Evolutionary conservation across 2,888 invertebrate species (phyloP).

Genomic region (Leptopterna dolabrata): DNA sequence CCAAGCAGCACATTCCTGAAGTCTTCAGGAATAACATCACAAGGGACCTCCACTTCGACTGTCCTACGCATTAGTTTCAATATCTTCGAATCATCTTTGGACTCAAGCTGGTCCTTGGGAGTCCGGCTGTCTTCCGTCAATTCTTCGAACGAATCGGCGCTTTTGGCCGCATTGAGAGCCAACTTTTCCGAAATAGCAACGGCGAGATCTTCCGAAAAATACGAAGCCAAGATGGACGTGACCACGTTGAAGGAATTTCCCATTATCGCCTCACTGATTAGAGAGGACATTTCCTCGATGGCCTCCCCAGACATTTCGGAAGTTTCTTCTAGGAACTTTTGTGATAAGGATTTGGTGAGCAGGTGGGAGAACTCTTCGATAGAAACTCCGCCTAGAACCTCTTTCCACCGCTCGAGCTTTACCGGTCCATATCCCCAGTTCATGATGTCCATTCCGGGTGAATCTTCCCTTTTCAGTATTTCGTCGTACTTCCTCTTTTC

Average conservation of each 20-base stretch:
- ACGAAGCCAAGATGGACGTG: not conserved
- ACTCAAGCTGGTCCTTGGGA: not conserved
- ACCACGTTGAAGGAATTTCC: not conserved
- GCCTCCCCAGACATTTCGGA: not conserved
- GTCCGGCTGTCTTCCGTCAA: not conserved
- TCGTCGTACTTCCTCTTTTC: constrained; percentile 23
- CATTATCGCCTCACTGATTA: not conserved
- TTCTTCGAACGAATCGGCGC: not conserved
- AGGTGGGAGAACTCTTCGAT: not conserved
- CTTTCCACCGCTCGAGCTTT: not conserved
- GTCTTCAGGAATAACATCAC: constrained; percentile 5
- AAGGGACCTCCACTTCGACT: not conserved
- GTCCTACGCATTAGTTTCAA: not conserved
- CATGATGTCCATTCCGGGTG: constrained; percentile 48
- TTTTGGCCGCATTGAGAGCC: not conserved
- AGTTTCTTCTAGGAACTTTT: not conserved
- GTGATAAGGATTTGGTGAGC: not conserved
- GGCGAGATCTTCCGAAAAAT: not conserved
- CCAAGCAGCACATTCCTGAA: constrained; percentile 14
- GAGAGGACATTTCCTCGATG: not conserved
- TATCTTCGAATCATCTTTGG: too few species aligned
- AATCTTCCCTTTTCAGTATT: constrained; percentile 27
- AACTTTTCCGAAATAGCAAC: not conserved
- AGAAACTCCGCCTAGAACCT: not conserved
- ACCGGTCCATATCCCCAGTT: constrained; percentile 38